Percentiles rank a stretch among this genome's conserved stretches.
Evolutionary conservation across 30 jellyfish, hydroid and myxozoan genomes (phyloP).

Genomic region (Pelagia noctiluca): DNA sequence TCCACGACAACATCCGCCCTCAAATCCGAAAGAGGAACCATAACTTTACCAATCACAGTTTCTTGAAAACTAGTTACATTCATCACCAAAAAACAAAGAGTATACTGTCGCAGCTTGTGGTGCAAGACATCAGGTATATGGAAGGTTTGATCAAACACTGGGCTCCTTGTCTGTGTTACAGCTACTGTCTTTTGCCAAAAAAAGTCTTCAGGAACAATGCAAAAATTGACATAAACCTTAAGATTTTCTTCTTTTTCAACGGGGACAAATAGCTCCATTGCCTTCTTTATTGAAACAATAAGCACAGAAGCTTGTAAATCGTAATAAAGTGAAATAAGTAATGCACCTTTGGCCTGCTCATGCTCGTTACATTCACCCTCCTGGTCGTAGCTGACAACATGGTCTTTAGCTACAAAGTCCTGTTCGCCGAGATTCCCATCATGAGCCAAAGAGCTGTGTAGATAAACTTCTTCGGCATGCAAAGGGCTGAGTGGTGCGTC

Average conservation of each 20-base stretch:
- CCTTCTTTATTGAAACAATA: constrained; percentile 64
- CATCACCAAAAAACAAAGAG: constrained; percentile 90
- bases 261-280: constrained; percentile 63
- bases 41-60: constrained; percentile 79
- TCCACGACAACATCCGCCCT: constrained; percentile 80
- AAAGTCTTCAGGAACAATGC: constrained; percentile 96
- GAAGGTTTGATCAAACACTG: constrained; percentile 78
- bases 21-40: constrained; percentile 93
- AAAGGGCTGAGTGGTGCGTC: constrained; percentile 20
- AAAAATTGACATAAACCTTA: constrained; percentile 81
- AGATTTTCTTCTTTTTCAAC: constrained; percentile 43
- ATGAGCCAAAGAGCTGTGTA: constrained; percentile 58
- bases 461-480: constrained; percentile 49
- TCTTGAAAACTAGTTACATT: constrained; percentile 68
- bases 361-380: constrained; percentile 60
- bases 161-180: constrained; percentile 70
- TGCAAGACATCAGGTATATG: constrained; percentile 84
- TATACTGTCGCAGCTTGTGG: constrained; percentile 90
- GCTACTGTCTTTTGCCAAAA: constrained; percentile 85
- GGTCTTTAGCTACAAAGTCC: constrained; percentile 52
- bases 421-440: constrained; percentile 15
- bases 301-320: constrained; percentile 74
- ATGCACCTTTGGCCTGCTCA: constrained; percentile 49
- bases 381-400: constrained; percentile 85
- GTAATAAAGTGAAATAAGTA: constrained; percentile 67